phyloP scores from a whole-genome alignment of 2,797 vertebrate species.

The Macropodus opercularis region DNA sequence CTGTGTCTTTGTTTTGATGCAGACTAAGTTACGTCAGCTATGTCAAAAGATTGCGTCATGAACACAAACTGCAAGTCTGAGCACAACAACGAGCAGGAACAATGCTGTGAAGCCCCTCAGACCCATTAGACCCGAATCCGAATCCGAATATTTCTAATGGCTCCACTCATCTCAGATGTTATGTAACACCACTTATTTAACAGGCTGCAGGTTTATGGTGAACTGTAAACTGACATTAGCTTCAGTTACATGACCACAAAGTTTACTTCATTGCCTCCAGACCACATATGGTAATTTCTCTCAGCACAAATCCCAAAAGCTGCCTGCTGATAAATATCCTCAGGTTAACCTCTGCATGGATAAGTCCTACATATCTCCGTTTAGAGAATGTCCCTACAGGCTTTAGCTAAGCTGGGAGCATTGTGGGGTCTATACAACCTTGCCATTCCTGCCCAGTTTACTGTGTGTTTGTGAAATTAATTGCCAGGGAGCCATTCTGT shows the following conservation, averaged over 20 bases:
- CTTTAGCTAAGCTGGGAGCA: constrained; percentile 8
- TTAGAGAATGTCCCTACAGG: constrained; percentile 23
- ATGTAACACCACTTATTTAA: too few species aligned
- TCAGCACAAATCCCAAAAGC: constrained; percentile 18
- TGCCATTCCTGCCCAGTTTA: constrained; percentile 15
- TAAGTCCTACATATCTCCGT: constrained; percentile 32
- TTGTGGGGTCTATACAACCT: constrained; percentile 25
- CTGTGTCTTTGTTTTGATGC: too few species aligned
- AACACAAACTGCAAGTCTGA: too few species aligned
- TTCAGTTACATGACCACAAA: background rate
- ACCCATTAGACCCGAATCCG: too few species aligned
- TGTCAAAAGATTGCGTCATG: too few species aligned
- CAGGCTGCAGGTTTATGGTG: background rate
- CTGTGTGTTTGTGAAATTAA: constrained; percentile 33
- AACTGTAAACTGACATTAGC: background rate
- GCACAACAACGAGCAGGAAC: too few species aligned
- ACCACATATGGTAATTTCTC: constrained; percentile 5
- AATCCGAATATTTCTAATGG: too few species aligned
- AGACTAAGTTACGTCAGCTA: too few species aligned
- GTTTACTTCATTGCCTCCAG: constrained; percentile 1
- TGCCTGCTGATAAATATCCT: constrained; percentile 30
- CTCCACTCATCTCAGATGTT: too few species aligned
- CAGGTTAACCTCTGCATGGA: constrained; percentile 36
- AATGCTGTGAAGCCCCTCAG: too few species aligned
- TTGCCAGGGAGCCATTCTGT: constrained; percentile 3